These are phyloP conservation scores for Lydus trimaculatus DNA, from an alignment of 2,888 invertebrate genomes.

Conservation along the genomic window DNA sequence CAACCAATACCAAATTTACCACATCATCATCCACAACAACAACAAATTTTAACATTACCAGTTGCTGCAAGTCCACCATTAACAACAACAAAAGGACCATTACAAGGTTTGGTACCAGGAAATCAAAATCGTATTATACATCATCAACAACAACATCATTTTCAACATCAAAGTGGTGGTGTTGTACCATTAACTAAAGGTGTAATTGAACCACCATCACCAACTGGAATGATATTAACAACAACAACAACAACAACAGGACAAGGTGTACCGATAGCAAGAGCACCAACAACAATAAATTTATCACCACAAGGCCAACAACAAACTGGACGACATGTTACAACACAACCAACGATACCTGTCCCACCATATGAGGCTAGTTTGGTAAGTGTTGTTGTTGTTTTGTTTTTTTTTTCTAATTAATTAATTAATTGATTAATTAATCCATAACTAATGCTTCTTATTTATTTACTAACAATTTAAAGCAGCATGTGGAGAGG, in stretches of 20 bases:
- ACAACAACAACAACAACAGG: too few relatives aligned
- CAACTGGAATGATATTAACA: slow-evolving; percentile 61
- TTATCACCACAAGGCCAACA: slow-evolving; percentile 63
- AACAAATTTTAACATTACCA: slow-evolving; percentile 62
- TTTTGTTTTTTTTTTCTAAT: too few relatives aligned
- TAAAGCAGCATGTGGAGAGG: slow-evolving; percentile 65
- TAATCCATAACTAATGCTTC: slow-evolving; percentile 21
- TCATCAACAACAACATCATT: slow-evolving; percentile 59
- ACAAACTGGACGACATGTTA: slow-evolving; percentile 60
- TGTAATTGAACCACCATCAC: slow-evolving; percentile 61
- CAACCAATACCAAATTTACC: slow-evolving; percentile 40
- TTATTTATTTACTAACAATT: slow-evolving; percentile 50
- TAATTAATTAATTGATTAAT: slow-evolving; percentile 24
- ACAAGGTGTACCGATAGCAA: too few relatives aligned
- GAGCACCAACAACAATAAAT: slow-evolving; percentile 52
- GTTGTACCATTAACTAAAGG: slow-evolving; percentile 58
- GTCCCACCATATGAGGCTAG: slow-evolving; percentile 70
- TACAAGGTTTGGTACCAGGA: slow-evolving; percentile 52
- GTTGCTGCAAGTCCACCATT: slow-evolving; percentile 63
- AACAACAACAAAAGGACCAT: slow-evolving; percentile 33
- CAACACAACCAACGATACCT: slow-evolving; percentile 64
- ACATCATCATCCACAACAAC: slow-evolving; percentile 39
- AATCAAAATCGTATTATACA: slow-evolving; percentile 63
- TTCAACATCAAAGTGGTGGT: neutral
- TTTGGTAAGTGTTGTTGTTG: slow-evolving; percentile 69